Conservation (phyloP, 2,888 invertebrate genomes). For the Harmothoe impar region DNA sequence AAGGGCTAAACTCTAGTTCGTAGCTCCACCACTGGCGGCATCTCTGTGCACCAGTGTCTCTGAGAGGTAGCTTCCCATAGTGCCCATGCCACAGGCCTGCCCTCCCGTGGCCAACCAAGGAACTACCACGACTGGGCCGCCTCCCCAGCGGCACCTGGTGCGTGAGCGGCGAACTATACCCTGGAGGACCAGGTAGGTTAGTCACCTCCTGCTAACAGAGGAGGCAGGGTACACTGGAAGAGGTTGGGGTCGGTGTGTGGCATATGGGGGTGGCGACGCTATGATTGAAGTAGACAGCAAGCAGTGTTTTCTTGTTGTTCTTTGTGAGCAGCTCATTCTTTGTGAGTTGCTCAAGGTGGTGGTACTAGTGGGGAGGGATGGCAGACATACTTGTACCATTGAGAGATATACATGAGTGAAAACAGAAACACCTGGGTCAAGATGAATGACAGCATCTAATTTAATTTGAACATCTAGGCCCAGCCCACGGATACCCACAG, state of each 20-base stretch:
- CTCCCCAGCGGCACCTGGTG: slow-evolving; percentile 28
- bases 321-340: background rate
- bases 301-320: background rate
- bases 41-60: background rate
- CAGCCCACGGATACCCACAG: too few species aligned
- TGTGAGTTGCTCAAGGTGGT: too few species aligned
- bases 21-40: background rate
- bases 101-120: background rate
- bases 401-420: too few species aligned
- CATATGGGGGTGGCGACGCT: background rate
- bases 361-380: background rate
- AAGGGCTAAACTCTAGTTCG: too few species aligned
- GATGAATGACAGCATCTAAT: background rate
- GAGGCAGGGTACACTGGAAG: background rate
- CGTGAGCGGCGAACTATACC: background rate
- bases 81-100: background rate
- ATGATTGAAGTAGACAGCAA: background rate
- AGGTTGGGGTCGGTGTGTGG: background rate
- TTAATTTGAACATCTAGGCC: background rate
- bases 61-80: background rate
- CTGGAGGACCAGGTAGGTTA: background rate
- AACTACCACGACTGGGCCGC: background rate
- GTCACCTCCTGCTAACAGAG: too few species aligned
- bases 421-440: background rate
- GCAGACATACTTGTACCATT: background rate